Conservation (phyloP, 2,888 invertebrate species). For the Kuschelorhynchus macadamiae region DNA sequence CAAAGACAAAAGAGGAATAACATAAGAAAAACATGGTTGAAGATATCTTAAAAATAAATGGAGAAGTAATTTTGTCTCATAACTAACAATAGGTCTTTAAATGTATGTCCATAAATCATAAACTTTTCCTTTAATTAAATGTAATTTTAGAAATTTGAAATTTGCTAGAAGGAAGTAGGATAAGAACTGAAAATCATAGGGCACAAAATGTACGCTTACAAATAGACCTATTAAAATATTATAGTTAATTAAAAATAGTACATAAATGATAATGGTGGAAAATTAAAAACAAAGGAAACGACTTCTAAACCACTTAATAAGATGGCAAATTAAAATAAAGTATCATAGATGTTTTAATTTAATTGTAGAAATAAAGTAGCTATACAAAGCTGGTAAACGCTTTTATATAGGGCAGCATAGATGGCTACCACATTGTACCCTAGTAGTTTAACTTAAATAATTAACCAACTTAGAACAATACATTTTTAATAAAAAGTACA, state of each 20-base stretch:
- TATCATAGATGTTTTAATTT: neutral
- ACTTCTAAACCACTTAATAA: slow-evolving; percentile 8
- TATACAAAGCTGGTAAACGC: no score
- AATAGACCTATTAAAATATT: slow-evolving; percentile 40
- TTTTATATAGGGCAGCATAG: no score
- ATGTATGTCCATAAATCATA: no score
- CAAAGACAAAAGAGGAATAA: no score
- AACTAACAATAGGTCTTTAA: neutral
- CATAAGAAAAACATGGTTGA: no score
- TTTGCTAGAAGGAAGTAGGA: slow-evolving; percentile 38
- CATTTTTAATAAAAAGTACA: slow-evolving; percentile 13
- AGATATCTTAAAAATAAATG: no score
- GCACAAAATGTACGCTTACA: slow-evolving; percentile 65
- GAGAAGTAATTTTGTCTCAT: slow-evolving; percentile 3
- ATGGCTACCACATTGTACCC: no score
- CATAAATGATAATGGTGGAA: slow-evolving; percentile 16
- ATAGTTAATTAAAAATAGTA: slow-evolving; percentile 42
- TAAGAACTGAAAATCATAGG: slow-evolving; percentile 57
- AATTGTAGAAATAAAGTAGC: neutral
- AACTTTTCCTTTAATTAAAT: slow-evolving; percentile 14
- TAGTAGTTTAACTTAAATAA: no score
- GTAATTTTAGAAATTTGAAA: slow-evolving; percentile 21
- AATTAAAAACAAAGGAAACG: slow-evolving; percentile 9
- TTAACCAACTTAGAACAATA: no score
- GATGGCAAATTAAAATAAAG: slow-evolving; percentile 8